Conservation (phyloP, 1,140 invertebrate genomes). For the Sitophilus oryzae region DNA sequence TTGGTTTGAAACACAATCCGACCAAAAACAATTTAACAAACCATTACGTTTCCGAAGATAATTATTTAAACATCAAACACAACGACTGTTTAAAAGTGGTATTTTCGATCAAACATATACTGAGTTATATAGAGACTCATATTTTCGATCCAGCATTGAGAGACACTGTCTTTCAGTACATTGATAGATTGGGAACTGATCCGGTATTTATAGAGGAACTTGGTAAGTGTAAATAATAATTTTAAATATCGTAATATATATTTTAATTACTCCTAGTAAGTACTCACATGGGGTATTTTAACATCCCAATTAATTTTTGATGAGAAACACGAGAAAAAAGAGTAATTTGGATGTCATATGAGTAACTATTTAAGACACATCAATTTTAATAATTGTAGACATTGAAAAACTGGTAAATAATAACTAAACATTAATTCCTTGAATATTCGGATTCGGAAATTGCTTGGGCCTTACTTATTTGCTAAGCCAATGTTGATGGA, state of each 20-base stretch:
- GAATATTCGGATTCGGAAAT: no score
- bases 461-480: no score
- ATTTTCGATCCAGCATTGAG: constrained; percentile 15
- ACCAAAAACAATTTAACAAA: constrained; percentile 26
- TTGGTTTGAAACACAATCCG: constrained; percentile 30
- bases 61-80: constrained; percentile 30
- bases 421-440: no score
- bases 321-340: no score
- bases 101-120: constrained; percentile 29
- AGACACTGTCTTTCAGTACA: constrained; percentile 22
- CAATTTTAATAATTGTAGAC: no score
- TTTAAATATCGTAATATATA: not conserved
- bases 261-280: no score
- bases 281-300: no score
- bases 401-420: no score
- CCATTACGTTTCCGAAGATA: constrained; percentile 30
- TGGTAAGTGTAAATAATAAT: constrained; percentile 16
- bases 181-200: constrained; percentile 21
- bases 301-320: no score
- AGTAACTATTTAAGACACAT: no score
- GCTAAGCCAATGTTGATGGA: no score
- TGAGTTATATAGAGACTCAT: constrained; percentile 23
- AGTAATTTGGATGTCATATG: no score
- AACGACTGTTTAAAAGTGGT: constrained; percentile 33
- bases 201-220: constrained; percentile 28